Conservation (phyloP, 2,888 invertebrate genomes). For the Matsumyia berberina region DNA sequence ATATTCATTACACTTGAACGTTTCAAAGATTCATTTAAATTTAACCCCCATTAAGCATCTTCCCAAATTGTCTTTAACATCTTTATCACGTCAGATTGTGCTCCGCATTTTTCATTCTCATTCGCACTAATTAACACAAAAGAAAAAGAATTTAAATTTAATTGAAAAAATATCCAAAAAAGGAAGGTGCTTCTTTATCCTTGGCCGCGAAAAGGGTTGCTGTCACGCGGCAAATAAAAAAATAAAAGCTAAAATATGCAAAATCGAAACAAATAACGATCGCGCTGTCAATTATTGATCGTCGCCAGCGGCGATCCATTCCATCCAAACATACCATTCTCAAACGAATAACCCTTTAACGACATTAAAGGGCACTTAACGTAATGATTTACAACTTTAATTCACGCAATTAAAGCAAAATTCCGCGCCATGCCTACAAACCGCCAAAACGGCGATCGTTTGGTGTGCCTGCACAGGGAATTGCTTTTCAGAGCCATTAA, state of each 20-base stretch:
- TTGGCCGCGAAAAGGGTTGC: conserved; percentile 48
- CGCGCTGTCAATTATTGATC: conserved; percentile 65
- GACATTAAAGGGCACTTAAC: conserved; percentile 83
- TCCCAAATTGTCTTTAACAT: conserved; percentile 33
- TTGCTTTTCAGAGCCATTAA: conserved; percentile 21
- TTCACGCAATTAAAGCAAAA: conserved; percentile 83
- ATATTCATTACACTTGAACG: conserved; percentile 37
- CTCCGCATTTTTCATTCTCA: conserved; percentile 28
- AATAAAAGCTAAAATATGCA: conserved; percentile 42
- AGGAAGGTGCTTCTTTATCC: conserved; percentile 8
- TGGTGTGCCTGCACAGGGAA: conserved; percentile 13
- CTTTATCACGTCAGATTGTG: conserved; percentile 44
- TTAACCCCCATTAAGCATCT: conserved; percentile 8
- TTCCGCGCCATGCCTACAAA: conserved; percentile 57
- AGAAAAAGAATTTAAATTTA: conserved; percentile 50
- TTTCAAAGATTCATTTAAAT: not conserved
- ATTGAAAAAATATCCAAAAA: conserved; percentile 43
- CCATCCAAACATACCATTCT: conserved; percentile 33
- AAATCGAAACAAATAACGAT: conserved; percentile 60
- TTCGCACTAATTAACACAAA: conserved; percentile 49
- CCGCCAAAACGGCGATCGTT: conserved; percentile 28
- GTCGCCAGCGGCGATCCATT: conserved; percentile 46
- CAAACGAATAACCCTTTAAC: conserved; percentile 81
- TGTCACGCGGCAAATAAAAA: conserved; percentile 34
- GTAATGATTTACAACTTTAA: conserved; percentile 83